Conservation (phyloP, 2,113 vertebrate genomes). For the Tupaia tana region DNA sequence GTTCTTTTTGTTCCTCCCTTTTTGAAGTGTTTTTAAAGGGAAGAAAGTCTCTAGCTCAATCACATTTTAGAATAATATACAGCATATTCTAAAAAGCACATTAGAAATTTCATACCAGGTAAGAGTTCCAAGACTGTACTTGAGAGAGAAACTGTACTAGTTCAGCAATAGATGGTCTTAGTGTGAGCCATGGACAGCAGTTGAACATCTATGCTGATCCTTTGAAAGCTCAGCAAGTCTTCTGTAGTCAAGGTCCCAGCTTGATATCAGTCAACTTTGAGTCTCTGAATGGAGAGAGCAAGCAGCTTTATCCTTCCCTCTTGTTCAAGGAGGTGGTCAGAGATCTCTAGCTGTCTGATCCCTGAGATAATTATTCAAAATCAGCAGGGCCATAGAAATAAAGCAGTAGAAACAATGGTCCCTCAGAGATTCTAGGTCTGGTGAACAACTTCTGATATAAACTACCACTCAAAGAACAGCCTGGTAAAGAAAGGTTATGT, state of each 20-base stretch:
- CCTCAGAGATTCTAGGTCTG: not conserved
- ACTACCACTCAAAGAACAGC: not conserved
- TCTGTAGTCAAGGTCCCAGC: not conserved
- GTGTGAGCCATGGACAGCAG: slow-evolving; percentile 7
- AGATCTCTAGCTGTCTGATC: not conserved
- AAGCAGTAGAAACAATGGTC: not conserved
- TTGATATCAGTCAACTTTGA: not conserved
- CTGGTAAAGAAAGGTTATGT: not conserved
- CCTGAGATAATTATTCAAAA: not conserved
- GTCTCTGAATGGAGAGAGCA: not conserved
- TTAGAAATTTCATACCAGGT: not conserved
- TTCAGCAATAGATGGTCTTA: not conserved
- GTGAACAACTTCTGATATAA: not conserved
- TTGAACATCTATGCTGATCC: not conserved
- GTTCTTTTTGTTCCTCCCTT: slow-evolving; percentile 67
- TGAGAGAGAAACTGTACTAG: not conserved
- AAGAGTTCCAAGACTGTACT: not conserved
- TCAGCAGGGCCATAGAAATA: not conserved
- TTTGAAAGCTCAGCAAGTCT: slow-evolving; percentile 17
- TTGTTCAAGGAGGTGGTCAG: not conserved
- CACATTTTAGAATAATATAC: slow-evolving; percentile 63
- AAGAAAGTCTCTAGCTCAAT: slow-evolving; percentile 43
- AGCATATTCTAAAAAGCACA: slow-evolving; percentile 59
- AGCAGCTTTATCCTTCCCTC: not conserved
- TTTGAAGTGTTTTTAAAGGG: slow-evolving; percentile 74